Percentiles rank a stretch among this genome's conserved stretches.
Evolutionary conservation across 2,797 vertebrate genomes (phyloP).

Genomic region (Megalops cyprinoides): DNA sequence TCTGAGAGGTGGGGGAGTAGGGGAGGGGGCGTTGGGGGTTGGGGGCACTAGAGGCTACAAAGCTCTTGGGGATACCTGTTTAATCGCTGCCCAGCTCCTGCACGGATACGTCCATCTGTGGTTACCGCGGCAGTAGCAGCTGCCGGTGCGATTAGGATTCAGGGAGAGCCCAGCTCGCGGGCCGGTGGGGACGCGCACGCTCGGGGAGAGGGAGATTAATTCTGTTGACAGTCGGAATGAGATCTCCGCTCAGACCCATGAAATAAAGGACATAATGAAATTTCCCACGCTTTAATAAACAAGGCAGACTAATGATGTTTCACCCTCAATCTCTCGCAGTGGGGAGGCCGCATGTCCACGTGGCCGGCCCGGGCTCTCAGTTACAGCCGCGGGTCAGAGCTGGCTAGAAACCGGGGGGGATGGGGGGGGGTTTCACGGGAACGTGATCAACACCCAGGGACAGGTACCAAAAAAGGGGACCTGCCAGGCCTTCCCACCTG

Average conservation of each 20-base stretch:
- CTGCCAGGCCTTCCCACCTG: too few relatives aligned
- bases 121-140: neutral
- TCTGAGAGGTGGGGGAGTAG: neutral
- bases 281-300: slow-evolving; percentile 14
- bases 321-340: neutral
- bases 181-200: too few relatives aligned
- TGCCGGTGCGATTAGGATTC: neutral
- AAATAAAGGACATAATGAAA: neutral
- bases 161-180: too few relatives aligned
- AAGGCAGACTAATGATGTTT: slow-evolving; percentile 3
- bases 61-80: too few relatives aligned
- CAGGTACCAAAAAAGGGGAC: too few relatives aligned
- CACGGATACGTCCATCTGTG: neutral
- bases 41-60: too few relatives aligned
- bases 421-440: too few relatives aligned
- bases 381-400: too few relatives aligned
- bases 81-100: neutral
- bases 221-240: neutral
- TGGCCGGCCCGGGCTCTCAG: too few relatives aligned
- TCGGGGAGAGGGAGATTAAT: neutral
- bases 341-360: neutral
- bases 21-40: neutral
- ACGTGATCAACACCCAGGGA: too few relatives aligned
- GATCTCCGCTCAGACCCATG: slow-evolving; percentile 4
- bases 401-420: too few relatives aligned